Evolutionary conservation across 2,888 invertebrate species (phyloP), one percentile per base, ranked within the genome.

Genomic region (Saturnia pavonia): DNA sequence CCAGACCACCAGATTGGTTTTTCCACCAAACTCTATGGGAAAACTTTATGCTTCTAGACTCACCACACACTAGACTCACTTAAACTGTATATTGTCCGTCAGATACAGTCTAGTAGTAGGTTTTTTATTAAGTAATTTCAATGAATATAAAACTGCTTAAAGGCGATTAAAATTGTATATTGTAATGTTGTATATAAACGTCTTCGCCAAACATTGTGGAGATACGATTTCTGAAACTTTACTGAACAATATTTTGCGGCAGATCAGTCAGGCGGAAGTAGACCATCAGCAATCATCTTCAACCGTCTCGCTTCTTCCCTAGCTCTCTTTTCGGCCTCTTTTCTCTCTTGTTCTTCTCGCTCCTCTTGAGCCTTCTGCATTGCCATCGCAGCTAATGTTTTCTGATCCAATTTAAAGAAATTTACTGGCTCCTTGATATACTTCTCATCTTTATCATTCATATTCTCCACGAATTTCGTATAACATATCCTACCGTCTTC

Each of bases 401-500:
- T 92, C 78, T 94, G 94, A 71, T 94, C 94, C 27, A 94, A 75
- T 76, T 93, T 94, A 71, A 90, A 94, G 85, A 80, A 94, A 79
- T 94, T 94, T 9, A 93, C 82, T 0, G 94, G 94, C 74, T 94
- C 94, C 65, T 85, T 83, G 16, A 87, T 78, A 76, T 85, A 91
- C 72, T 82, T 88, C 27, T 71, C 76, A 74, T 94, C 94, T 69
- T 87, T 92, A 19, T 75, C 79, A 70, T 93, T 94, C 91, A 94
- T 91, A 69, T 88, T 88, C 68, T 94, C 94, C 22, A 94, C 84
- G 78, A 93, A 94, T 77, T 90, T 91, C 0, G 80, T 80, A 68
- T 92, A 91, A 34, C 80, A 78, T 45, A 94, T 85, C 2, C 74
- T 74, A 0, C 90, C 89, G 12, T 87, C 86, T 78, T 88, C 86